phyloP scores from a whole-genome alignment of 1,140 invertebrate genomes.

The Latrodectus geometricus region DNA sequence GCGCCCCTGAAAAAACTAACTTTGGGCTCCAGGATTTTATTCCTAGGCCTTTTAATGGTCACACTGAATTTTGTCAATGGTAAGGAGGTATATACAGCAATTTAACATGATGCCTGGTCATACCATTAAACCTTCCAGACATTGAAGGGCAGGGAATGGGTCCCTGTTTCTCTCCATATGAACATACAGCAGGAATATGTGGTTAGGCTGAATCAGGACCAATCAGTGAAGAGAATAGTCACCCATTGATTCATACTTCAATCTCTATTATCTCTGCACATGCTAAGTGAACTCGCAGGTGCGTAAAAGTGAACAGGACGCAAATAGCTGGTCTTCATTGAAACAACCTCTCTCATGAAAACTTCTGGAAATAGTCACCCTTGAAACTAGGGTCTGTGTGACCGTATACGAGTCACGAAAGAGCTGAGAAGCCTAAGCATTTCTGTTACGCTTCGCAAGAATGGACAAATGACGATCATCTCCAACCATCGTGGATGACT shows the following conservation, averaged over 20 bases:
- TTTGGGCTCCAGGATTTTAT: slow-evolving; percentile 1
- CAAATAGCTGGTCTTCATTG: background rate
- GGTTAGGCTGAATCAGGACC: no score
- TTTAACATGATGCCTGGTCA: no score
- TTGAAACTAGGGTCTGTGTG: background rate
- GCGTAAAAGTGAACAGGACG: background rate
- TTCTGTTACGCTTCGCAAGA: background rate
- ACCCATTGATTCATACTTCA: background rate
- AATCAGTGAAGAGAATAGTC: no score
- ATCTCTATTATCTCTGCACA: slow-evolving; percentile 1
- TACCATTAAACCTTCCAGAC: background rate
- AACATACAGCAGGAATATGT: no score
- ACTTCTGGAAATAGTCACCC: background rate
- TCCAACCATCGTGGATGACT: background rate
- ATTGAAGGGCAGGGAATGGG: no score
- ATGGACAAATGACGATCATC: background rate
- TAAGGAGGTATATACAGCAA: background rate
- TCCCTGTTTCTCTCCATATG: no score
- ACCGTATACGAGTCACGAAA: background rate
- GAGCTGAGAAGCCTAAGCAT: background rate
- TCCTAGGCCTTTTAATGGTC: background rate
- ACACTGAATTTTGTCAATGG: background rate
- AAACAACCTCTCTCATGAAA: background rate
- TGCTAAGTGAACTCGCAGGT: background rate
- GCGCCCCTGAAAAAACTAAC: slow-evolving; percentile 1